Evolutionary conservation across 2,888 invertebrate species (phyloP).

Genomic region (Dynastes maya): DNA sequence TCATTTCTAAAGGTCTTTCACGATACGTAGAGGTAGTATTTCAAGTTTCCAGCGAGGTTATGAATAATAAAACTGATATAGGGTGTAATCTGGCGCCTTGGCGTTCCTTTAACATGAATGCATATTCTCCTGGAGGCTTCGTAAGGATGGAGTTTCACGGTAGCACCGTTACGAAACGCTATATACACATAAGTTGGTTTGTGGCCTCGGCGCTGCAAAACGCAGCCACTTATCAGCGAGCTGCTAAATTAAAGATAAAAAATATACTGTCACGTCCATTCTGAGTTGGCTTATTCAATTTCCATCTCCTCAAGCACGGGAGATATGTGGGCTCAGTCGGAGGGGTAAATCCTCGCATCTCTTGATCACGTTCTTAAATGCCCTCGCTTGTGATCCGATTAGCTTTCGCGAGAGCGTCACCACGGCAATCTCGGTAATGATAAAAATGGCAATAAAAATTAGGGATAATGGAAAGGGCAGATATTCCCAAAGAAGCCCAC

Average conservation of each 20-base stretch:
- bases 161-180: no score
- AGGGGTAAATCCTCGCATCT: constrained; percentile 69
- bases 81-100: constrained; percentile 66
- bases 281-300: constrained; percentile 70
- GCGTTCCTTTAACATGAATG: constrained; percentile 60
- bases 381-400: constrained; percentile 70
- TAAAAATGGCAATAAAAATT: constrained; percentile 72
- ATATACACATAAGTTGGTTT: constrained; percentile 17
- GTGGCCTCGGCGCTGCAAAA: constrained; percentile 52
- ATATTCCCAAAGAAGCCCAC: constrained; percentile 51
- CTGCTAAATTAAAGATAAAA: constrained; percentile 71
- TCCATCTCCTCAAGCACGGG: constrained; percentile 62
- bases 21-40: constrained; percentile 69
- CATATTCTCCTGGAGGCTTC: constrained; percentile 63
- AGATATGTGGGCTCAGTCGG: constrained; percentile 65
- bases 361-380: constrained; percentile 70
- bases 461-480: constrained; percentile 68
- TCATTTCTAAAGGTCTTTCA: constrained; percentile 67
- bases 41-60: constrained; percentile 68
- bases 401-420: constrained; percentile 59
- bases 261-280: constrained; percentile 70
- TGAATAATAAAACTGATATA: constrained; percentile 71
- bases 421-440: constrained; percentile 70
- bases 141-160: background rate
- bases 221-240: constrained; percentile 68